Evolutionary conservation across 2,797 vertebrate species (phyloP).

Genomic region (Gymnopithys bicolor): DNA sequence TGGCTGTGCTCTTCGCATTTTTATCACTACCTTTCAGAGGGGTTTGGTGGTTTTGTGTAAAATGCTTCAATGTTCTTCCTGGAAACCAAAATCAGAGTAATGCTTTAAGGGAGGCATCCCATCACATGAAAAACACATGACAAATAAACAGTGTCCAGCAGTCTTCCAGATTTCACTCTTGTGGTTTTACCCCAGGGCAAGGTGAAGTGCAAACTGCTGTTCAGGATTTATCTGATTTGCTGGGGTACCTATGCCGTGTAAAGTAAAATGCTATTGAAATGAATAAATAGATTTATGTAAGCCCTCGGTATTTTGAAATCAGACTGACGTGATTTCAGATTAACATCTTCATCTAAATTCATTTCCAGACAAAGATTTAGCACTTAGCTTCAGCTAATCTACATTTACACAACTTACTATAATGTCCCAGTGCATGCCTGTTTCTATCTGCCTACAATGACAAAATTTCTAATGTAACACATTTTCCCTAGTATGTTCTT

Average conservation of each 20-base stretch:
- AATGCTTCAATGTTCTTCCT: background rate
- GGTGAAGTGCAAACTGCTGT: background rate
- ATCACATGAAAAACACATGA: background rate
- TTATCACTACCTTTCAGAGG: background rate
- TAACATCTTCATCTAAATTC: background rate
- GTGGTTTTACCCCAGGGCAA: background rate
- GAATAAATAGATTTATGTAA: background rate
- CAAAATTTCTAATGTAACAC: background rate
- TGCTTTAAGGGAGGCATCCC: background rate
- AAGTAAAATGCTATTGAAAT: conserved; percentile 4
- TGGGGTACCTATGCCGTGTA: background rate
- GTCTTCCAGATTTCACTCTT: background rate
- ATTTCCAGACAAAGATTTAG: background rate
- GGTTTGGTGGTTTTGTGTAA: background rate
- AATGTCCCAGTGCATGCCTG: background rate
- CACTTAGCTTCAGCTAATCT: background rate
- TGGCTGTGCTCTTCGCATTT: background rate
- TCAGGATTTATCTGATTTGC: background rate
- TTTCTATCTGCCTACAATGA: background rate
- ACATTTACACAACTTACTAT: background rate
- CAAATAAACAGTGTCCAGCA: background rate
- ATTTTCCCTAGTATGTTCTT: background rate
- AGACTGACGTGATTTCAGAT: background rate
- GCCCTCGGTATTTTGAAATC: background rate
- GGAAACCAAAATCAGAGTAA: background rate